Conservation (phyloP, 2,888 invertebrate species). For the Agonum fuliginosum region DNA sequence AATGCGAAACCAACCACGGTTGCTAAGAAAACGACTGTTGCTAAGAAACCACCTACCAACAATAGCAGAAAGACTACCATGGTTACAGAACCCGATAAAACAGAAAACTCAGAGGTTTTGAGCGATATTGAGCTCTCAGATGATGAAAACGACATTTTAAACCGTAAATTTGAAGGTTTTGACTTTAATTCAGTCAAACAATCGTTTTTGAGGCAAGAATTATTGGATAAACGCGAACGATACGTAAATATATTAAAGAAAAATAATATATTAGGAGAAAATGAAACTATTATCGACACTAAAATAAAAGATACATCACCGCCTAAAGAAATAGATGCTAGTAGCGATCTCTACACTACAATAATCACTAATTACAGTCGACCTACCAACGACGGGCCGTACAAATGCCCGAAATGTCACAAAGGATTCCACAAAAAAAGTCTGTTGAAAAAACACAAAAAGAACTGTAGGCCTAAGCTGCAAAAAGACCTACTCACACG, state of each 20-base stretch:
- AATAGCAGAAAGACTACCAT: background rate
- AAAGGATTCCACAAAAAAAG: slow-evolving; percentile 76
- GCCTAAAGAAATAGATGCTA: slow-evolving; percentile 71
- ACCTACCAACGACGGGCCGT: slow-evolving; percentile 72
- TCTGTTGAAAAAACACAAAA: slow-evolving; percentile 76
- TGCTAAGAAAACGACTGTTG: no score
- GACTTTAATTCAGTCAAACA: slow-evolving; percentile 69
- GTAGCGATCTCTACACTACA: slow-evolving; percentile 71
- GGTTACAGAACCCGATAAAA: no score
- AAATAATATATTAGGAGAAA: slow-evolving; percentile 50
- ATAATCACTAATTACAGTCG: slow-evolving; percentile 72
- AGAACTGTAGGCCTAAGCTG: slow-evolving; percentile 73
- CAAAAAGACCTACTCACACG: slow-evolving; percentile 76
- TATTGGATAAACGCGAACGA: slow-evolving; percentile 64
- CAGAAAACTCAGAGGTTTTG: slow-evolving; percentile 55
- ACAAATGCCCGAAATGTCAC: slow-evolving; percentile 75
- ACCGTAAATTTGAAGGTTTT: slow-evolving; percentile 70
- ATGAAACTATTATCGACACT: slow-evolving; percentile 59
- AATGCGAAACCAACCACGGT: no score
- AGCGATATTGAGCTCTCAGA: slow-evolving; percentile 67
- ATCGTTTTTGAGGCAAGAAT: slow-evolving; percentile 69
- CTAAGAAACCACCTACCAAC: no score
- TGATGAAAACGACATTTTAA: slow-evolving; percentile 67
- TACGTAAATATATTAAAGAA: slow-evolving; percentile 42
- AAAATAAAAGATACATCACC: slow-evolving; percentile 66